Percentiles rank a stretch among this genome's conserved stretches.
Evolutionary conservation across 2,113 vertebrate genomes (phyloP).

Genomic region (Chlamydotis undulata): DNA sequence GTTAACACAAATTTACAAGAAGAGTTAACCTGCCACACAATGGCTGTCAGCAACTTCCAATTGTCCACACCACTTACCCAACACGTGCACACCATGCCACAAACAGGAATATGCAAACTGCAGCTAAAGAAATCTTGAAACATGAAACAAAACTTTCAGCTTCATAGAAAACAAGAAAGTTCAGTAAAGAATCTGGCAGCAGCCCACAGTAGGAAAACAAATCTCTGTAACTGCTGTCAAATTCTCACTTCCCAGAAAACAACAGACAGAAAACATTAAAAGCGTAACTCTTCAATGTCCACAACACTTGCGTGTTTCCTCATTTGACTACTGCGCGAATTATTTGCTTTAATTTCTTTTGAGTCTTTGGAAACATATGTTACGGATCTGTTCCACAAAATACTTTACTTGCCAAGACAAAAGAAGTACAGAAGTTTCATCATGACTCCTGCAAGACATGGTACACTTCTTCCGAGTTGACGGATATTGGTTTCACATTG

Average conservation of each 20-base stretch:
- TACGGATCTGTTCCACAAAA: background rate
- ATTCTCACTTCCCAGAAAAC: slow-evolving; percentile 7
- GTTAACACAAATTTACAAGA: background rate
- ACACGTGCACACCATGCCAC: background rate
- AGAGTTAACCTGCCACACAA: background rate
- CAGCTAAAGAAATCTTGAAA: background rate
- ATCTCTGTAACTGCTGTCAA: background rate
- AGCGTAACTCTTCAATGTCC: background rate
- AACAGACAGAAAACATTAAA: background rate
- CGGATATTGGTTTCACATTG: background rate
- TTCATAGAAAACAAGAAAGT: background rate
- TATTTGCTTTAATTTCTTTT: background rate
- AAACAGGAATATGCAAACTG: background rate
- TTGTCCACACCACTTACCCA: background rate
- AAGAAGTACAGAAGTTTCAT: background rate
- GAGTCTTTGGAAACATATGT: background rate
- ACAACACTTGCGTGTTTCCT: background rate
- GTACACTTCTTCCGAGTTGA: background rate
- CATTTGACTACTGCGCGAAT: background rate
- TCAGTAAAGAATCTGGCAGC: background rate
- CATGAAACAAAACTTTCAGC: background rate
- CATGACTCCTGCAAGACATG: background rate
- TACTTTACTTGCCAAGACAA: background rate
- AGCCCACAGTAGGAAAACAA: background rate
- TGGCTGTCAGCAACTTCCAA: background rate